Percentiles rank a stretch among this genome's conserved stretches.
Conservation (phyloP, 2,797 vertebrate species). For the Acropternis orthonyx region DNA sequence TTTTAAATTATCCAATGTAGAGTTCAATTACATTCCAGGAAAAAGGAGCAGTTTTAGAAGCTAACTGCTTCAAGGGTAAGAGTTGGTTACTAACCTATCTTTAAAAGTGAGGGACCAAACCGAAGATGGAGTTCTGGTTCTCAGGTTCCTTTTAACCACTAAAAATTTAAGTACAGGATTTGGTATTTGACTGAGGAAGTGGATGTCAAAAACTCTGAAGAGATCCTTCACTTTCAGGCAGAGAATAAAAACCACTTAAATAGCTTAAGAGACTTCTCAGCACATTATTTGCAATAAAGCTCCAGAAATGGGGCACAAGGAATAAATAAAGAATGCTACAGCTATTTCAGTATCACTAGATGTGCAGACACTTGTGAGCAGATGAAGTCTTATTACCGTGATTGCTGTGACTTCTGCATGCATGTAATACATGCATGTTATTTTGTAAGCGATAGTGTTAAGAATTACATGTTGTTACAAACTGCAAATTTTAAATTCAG, state of each 20-base stretch:
- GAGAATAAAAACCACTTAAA: not conserved
- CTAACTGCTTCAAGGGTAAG: not conserved
- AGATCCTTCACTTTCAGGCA: not conserved
- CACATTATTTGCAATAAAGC: not conserved
- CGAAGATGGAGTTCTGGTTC: not conserved
- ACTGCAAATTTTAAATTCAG: not conserved
- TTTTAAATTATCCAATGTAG: not conserved
- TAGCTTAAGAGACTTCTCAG: not conserved
- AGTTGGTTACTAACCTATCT: not conserved
- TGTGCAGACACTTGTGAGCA: not conserved
- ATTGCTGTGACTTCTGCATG: not conserved
- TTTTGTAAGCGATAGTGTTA: not conserved
- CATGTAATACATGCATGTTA: accelerated
- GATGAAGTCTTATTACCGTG: accelerated
- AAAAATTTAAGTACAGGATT: not conserved
- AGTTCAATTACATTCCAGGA: not conserved
- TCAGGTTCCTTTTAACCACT: not conserved
- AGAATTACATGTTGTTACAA: not conserved
- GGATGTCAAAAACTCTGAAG: not conserved
- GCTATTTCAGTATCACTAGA: not conserved
- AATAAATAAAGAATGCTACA: not conserved
- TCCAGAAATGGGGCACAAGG: not conserved
- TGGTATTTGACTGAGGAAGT: not conserved
- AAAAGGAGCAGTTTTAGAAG: not conserved
- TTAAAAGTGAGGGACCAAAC: not conserved